Evolutionary conservation across 2,888 invertebrate genomes (phyloP).

Genomic region (Tenthredo distinguenda): DNA sequence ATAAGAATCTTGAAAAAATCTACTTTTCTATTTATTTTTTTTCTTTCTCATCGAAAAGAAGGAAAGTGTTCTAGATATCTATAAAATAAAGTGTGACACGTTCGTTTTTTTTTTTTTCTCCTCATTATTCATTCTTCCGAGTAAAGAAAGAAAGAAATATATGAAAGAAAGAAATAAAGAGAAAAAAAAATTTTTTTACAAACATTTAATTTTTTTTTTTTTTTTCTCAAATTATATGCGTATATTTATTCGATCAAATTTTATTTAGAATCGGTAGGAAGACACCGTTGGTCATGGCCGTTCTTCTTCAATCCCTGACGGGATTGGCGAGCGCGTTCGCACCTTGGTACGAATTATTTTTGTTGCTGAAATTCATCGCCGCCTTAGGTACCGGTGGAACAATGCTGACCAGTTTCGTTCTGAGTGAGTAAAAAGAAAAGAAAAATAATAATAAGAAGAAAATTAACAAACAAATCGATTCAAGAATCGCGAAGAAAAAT

Average conservation of each 20-base stretch:
- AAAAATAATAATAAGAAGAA: background rate
- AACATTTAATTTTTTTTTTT: background rate
- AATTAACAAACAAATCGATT: background rate
- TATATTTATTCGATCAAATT: background rate
- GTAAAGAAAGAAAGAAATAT: too few relatives aligned
- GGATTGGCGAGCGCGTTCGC: conserved; percentile 81
- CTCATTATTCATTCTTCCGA: too few relatives aligned
- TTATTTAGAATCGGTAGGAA: conserved; percentile 83
- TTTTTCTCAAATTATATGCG: background rate
- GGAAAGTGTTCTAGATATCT: too few relatives aligned
- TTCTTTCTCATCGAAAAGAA: too few relatives aligned
- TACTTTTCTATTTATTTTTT: too few relatives aligned
- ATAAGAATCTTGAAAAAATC: too few relatives aligned
- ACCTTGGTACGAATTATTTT: conserved; percentile 82
- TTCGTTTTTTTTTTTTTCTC: too few relatives aligned
- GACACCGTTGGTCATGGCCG: conserved; percentile 81
- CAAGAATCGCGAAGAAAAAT: background rate
- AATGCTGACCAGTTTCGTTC: conserved; percentile 84
- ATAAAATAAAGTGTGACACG: too few relatives aligned
- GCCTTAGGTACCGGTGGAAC: conserved; percentile 84
- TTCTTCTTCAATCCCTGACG: conserved; percentile 80
- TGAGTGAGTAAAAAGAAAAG: conserved; percentile 75
- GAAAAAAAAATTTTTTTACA: background rate
- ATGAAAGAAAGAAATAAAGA: background rate
- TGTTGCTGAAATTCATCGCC: conserved; percentile 81